Conservation (phyloP, 2,888 invertebrate genomes). For the Corythucha ciliata region DNA sequence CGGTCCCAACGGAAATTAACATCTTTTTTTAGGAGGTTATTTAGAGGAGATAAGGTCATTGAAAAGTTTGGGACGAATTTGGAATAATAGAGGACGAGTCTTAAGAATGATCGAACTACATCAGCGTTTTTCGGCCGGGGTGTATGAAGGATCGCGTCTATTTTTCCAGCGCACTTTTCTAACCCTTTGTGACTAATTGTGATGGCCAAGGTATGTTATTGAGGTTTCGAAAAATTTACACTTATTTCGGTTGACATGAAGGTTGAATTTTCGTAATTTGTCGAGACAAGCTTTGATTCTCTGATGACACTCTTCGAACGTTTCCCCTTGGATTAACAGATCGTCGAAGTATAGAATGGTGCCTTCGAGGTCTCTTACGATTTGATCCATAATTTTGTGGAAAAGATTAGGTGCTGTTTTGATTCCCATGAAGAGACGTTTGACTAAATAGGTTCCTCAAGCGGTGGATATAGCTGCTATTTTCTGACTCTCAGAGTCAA, state of each 20-base stretch:
- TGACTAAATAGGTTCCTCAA: slow-evolving; percentile 37
- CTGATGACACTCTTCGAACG: slow-evolving; percentile 24
- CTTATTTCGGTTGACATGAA: slow-evolving; percentile 29
- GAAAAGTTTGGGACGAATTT: slow-evolving; percentile 38
- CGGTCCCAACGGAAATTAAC: slow-evolving; percentile 25
- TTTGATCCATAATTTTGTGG: not conserved
- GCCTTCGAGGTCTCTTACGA: slow-evolving; percentile 31
- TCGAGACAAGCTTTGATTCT: slow-evolving; percentile 15
- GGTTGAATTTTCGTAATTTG: slow-evolving; percentile 24
- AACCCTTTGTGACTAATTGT: slow-evolving; percentile 24
- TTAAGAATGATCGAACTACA: slow-evolving; percentile 37
- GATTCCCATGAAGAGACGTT: slow-evolving; percentile 37
- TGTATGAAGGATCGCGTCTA: slow-evolving; percentile 28
- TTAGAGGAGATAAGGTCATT: slow-evolving; percentile 35
- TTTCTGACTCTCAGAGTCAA: slow-evolving; percentile 18
- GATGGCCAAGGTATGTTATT: slow-evolving; percentile 32
- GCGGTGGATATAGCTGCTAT: slow-evolving; percentile 29
- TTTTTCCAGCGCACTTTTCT: slow-evolving; percentile 26
- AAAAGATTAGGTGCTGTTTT: not conserved
- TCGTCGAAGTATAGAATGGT: slow-evolving; percentile 39
- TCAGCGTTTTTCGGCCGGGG: slow-evolving; percentile 34
- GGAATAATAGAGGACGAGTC: slow-evolving; percentile 39
- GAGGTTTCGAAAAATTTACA: slow-evolving; percentile 29
- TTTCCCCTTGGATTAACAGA: slow-evolving; percentile 33
- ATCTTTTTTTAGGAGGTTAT: slow-evolving; percentile 33